Evolutionary conservation across 2,113 vertebrate genomes (phyloP).

Genomic region (Eulemur rufifrons): DNA sequence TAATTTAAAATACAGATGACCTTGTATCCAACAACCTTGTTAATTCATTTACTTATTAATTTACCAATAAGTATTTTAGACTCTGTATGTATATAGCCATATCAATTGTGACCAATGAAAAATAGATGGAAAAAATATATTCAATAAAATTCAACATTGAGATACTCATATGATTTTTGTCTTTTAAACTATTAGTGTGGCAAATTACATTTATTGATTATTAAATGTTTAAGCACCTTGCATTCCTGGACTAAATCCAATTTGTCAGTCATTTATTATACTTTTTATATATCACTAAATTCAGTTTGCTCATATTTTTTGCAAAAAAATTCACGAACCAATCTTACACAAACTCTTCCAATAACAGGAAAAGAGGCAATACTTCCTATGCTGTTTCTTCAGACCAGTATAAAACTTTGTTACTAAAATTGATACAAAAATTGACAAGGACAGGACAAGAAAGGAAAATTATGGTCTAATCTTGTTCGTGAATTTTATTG

Average conservation of each 20-base stretch:
- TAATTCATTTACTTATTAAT: background rate
- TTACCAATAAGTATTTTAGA: background rate
- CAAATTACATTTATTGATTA: background rate
- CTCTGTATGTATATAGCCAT: background rate
- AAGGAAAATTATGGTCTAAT: background rate
- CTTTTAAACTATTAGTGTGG: background rate
- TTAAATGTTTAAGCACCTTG: background rate
- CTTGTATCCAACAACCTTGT: background rate
- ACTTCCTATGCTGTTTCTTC: background rate
- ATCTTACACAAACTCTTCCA: background rate
- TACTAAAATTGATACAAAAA: background rate
- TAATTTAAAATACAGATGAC: background rate
- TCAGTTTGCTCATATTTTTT: slow-evolving; percentile 8
- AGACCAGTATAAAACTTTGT: background rate
- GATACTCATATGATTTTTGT: background rate
- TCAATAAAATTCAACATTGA: background rate
- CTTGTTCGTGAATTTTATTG: background rate
- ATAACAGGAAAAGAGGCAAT: background rate
- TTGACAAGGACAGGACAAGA: background rate
- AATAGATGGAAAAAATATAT: background rate
- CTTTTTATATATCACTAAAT: background rate
- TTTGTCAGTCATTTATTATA: background rate
- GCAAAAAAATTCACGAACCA: background rate
- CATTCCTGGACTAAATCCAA: background rate
- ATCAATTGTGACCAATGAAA: background rate